Base-by-base conservation (phyloP, 2,113 vertebrate genomes). In the Odontesthes bonariensis region DNA sequence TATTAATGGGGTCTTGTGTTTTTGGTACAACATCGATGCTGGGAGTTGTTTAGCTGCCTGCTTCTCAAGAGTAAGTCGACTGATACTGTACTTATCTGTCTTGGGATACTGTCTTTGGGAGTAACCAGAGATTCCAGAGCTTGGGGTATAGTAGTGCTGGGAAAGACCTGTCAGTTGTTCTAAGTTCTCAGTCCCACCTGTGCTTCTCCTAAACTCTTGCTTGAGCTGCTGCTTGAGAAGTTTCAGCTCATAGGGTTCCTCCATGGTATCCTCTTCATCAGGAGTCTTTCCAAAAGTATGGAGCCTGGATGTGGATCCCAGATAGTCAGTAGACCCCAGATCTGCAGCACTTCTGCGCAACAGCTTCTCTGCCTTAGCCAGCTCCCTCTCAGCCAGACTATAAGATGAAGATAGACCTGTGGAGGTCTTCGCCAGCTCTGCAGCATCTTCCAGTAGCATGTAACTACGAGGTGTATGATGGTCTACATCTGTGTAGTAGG, bases 171-270 rank as follows among this genome's bases (percentile, higher is more conserved):
- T 92, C 58, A 99, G 92, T 71, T 97, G 98, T 59, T 99, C 98
- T 58, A 99, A 86, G 65, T 92, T 96, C 80, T 99, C 97, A 17
- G 96, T 92, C 19, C 98, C 96, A 67, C 96, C 95, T 8, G 96
- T 93, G 65, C 98, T 97, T 87, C 98, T 95, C 57, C 97, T 96
- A 88, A 99, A 99, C 86, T 99, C 98, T 82, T 99, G 98, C 75
- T 99, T 99, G 72, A 99, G 96, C 89, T 99, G 98, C 58, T 99
- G 98, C 86, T 99, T 99, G 27, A 99, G 91, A 59, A 99, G 96
- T 81, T 98, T 99, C 52, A 99, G 89, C 85, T 99, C 98, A 71
- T 98, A 99, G 19, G 98, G 97, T 32, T 99, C 98, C 75, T 99
- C 98, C 97, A 99, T 99, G 8, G 97, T 88, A 58, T 99, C 98